Evolutionary conservation across 1,140 invertebrate species (phyloP), one percentile per base, ranked within the genome.

Genomic region (Ptiloglossa arizonensis): DNA sequence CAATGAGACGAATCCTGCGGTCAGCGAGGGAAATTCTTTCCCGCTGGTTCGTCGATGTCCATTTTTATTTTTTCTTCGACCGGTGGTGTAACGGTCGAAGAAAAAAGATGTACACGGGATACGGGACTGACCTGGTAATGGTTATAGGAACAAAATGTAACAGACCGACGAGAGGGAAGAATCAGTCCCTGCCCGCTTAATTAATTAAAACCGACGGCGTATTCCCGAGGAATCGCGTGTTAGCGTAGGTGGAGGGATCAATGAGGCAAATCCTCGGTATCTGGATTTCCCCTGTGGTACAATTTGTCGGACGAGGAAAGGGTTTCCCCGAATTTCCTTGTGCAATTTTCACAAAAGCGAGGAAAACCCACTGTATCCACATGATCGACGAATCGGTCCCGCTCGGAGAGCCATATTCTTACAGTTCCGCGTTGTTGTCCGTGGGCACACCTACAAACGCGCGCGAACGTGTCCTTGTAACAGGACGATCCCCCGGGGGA

Each of bases 191-290:
- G n/a, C n/a, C 15, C 75, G 74, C 57, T 83, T 87, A 86, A 88
- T 88, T 87, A 88, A 88, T 88, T 87, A 85, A 88, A 88, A 87
- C 77, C 83, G 69, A 70, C 74, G 62, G 50, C 77, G 80, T 83
- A 81, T 79, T 79, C 75, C 81, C 83, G 81, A 80, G 72, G 75
- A 84, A 86, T 82, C 77, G 81, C 79, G 82, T 82, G 83, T 87
- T 82, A 64, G 79, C 85, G 79, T 76, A 80, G 75, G 56, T 1
- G 44, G 57, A 24, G 60, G 77, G 74, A 83, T 86, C 81, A 77
- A 80, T 75, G 67, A 52, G 68, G 48, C 64, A 71, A 41, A 79
- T 52, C 56, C 67, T 50, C 19, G 57, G 69, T 63, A 44, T 81
- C 71, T 67, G 67, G 54, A 82, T 82, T 79, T 86, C 56, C 57